Base-by-base conservation (phyloP, 2,888 invertebrate species). In the Octodonta nipae region DNA sequence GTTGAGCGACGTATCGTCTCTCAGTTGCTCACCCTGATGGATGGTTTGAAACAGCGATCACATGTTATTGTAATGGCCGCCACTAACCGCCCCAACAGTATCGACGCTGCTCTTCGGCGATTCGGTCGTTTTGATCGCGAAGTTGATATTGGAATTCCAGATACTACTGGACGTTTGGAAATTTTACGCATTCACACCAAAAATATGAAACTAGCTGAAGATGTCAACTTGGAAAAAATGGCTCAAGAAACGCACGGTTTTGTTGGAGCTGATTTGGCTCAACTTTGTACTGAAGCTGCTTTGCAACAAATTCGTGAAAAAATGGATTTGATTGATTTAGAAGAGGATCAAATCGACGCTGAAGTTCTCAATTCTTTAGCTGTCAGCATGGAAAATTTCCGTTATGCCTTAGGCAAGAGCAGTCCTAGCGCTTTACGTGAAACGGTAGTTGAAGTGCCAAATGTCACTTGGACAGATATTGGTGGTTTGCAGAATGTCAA, bases 21-120 rank as follows among this genome's bases (percentile, higher is more conserved):
- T 3, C 98, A 98, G 65, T 67, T 98, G 45, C 65, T 98, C 34
- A 99, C 98, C 0, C 70, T 99, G 45, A 99, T 98, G 98, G 98
- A 99, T 58, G 98, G 78, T 33, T 82, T 98, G 75, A 99, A 99
- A 67, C 96, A 98, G 61, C 85, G 95, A 36, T 84, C 93, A 2
- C 96, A 99, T 64, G 91, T 98, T 40, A 95, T 99, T 55, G 96
- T 98, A 3, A 98, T 98, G 92, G 98, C 98, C 32, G 98, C 98
- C 24, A 98, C 98, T 2, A 98, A 99, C 67, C 74, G 58, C 33
- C 98, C 98, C 3, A 99, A 99, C 67, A 95, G 95, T 15, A 93
- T 98, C 60, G 98, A 99, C 68, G 77, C 91, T 15, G 98, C 98
- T 29, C 71, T 98, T 33, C 82, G 98, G 59, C 84, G 96, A 38